Base-by-base conservation (phyloP, 2,113 vertebrate species). In the Riparia riparia region DNA sequence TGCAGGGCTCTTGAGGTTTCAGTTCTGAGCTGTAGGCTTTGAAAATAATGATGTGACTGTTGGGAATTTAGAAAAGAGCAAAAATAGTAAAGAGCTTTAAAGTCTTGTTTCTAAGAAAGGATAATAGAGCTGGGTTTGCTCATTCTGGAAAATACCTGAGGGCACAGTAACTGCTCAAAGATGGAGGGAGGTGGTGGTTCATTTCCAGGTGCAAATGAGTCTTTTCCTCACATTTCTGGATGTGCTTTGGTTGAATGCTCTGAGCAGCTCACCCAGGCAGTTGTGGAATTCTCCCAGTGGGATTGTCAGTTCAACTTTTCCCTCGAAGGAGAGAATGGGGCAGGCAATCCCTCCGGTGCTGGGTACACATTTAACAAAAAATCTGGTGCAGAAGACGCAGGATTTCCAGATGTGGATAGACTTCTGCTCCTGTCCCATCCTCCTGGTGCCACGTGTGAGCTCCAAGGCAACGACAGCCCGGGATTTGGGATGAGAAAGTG, bases 341-440 rank as follows among this genome's bases (percentile, higher is more conserved):
- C 20, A 14, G 44, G 37, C 16, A 44, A 0, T 56, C n/a, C n/a
- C 21, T 63, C 5, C 32, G 6, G 18, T 26, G 15, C 41, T 44
- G n/a, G 4, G 24, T 24, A 5, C 8, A 1, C 0, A 0, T 44
- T 60, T 31, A 58, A 41, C 25, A 41, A 49, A n/a, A 72, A 17
- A 4, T 37, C 31, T 15, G 0, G 1, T 39, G 57, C n/a, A 57
- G 60, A 37, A 44, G 37, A 26, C 0, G 3, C 39, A 17, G 42
- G 29, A 8, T 28, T 68, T 60, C 32, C 26, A 41, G 81, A 6
- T 10, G 1, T 3, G 32, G 60, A 10, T 1, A 45, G 49, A 34
- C 4, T 26, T 31, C 3, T 31, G 60, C 61, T 91, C 37, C 56
- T 20, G 26, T 64, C 76, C 54, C 31, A 14, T 34, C 77, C 54